Base-by-base conservation (phyloP, 2,888 invertebrate genomes). In the Acleris literana region DNA sequence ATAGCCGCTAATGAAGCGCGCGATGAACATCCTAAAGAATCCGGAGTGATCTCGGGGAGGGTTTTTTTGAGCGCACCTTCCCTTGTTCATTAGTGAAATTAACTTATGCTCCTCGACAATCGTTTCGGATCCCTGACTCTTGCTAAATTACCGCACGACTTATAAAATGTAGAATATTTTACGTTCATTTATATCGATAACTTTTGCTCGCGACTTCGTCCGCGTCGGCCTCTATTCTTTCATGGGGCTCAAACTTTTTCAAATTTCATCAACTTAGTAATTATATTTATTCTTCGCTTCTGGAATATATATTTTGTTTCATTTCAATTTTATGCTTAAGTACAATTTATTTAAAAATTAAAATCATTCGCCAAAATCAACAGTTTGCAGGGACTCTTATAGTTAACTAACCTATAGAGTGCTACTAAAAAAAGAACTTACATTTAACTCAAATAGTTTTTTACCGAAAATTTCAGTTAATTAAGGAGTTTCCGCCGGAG, bases 81-180 rank as follows among this genome's bases (percentile, higher is more conserved):
- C 83, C 88, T 88, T 87, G 89, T 91, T 91, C 91, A 90, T 91
- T 91, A 91, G 90, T 88, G 88, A 90, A 91, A 91, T 91, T 91
- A 90, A 91, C 90, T 91, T 91, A 90, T 88, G 81, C 87, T 78
- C 81, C 84, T 85, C 80, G 81, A 87, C 85, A 86, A 88, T 90
- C 83, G 76, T 83, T 82, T 81, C 76, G 83, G 81, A 79, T 80
- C 75, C 74, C 69, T 75, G 75, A 74, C 76, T 78, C 70, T 87
- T 87, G 87, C 87, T 86, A 83, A 85, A 86, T 89, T 86, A 77
- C 76, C 72, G 72, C 68, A 53, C 57, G 52, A 46, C 57, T 63
- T 39, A 22, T 54, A 59, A 44, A 55, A 60, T 61, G 62, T 25
- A 39, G 39, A 13, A 9, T 4, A 39, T 13, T 57, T 57, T 20